These are phyloP conservation scores for Ovis aries DNA, from an alignment of 2,113 vertebrate species.

Conservation along the genomic window ARS-UI_Ramb_v3.0 NC_056054.1:219665501-219666000, in stretches of 20 bases:
- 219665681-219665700: neutral
- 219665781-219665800: neutral
- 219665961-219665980: neutral
- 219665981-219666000: neutral
- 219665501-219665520: too few species aligned
- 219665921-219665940: neutral
- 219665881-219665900: neutral
- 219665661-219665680: neutral
- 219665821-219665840: neutral
- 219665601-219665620: neutral
- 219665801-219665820: constrained; percentile 42
- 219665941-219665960: neutral
- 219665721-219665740: neutral
- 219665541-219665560: too few species aligned
- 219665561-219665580: neutral
- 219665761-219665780: neutral
- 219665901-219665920: neutral
- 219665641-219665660: neutral
- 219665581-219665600: neutral
- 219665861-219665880: neutral
- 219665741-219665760: neutral
- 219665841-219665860: constrained; percentile 22
- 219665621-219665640: neutral
- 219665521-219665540: too few species aligned
- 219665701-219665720: neutral